phyloP scores from a whole-genome alignment of 1,140 invertebrate genomes.

The Anastrepha obliqua region DNA sequence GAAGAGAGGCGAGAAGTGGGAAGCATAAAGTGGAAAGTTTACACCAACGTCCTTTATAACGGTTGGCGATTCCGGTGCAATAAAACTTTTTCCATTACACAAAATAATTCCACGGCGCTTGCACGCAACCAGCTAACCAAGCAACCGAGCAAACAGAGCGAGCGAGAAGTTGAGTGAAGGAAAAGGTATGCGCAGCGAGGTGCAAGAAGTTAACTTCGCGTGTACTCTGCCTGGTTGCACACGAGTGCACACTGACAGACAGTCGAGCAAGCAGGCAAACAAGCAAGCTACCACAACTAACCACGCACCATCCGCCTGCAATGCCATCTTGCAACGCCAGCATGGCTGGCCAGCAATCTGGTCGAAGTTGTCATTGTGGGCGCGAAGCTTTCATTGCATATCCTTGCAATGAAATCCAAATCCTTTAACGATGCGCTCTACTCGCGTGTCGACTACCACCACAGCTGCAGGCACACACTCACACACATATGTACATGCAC shows the following conservation, averaged over 20 bases:
- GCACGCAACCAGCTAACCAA: not conserved
- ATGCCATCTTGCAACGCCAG: not conserved
- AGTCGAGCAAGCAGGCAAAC: not conserved
- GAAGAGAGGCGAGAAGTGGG: not conserved
- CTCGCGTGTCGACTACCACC: not conserved
- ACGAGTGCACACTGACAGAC: constrained; percentile 21
- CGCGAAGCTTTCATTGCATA: constrained; percentile 10
- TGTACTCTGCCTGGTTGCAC: constrained; percentile 7
- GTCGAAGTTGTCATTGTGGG: constrained; percentile 2
- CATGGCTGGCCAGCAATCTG: constrained; percentile 13
- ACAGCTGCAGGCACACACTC: not conserved
- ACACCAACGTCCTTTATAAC: constrained; percentile 10
- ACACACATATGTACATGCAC: not conserved
- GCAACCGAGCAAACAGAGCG: not conserved
- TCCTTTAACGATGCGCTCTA: not conserved
- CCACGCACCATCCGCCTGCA: not conserved
- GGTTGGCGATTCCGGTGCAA: constrained; percentile 30
- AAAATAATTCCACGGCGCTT: constrained; percentile 30
- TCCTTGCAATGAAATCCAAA: not conserved
- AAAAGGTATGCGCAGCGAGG: not conserved
- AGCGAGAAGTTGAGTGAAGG: not conserved
- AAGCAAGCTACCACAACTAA: not conserved
- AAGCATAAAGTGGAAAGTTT: not conserved
- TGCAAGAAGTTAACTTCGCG: constrained; percentile 43
- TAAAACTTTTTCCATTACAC: constrained; percentile 50